phyloP scores from a whole-genome alignment of 2,113 vertebrate species.

The Furnarius figulus region DNA sequence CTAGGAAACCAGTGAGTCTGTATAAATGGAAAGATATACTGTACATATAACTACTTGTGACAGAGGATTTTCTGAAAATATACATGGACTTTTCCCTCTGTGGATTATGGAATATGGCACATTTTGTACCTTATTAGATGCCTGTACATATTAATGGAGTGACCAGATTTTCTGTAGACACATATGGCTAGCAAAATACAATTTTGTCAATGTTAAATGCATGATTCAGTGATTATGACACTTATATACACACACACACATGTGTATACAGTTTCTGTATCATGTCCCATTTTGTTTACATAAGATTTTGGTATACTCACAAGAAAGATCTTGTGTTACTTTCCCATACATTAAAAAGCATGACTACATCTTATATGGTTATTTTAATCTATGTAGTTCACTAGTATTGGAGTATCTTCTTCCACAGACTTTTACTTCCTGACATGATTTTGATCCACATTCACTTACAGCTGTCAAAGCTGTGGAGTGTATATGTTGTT shows the following conservation, averaged over 20 bases:
- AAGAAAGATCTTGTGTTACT: not conserved
- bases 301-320: not conserved
- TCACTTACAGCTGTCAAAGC: not conserved
- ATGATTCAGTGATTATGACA: not conserved
- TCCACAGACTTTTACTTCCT: not conserved
- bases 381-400: not conserved
- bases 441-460: not conserved
- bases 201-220: not conserved
- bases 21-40: not conserved
- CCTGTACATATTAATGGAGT: not conserved
- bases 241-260: rapidly evolving
- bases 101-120: not conserved
- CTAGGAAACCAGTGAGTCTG: not conserved
- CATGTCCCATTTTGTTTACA: not conserved
- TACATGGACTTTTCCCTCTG: not conserved
- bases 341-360: not conserved
- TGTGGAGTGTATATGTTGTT: not conserved
- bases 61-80: not conserved
- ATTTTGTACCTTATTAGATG: not conserved
- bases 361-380: not conserved
- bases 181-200: not conserved
- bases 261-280: not conserved
- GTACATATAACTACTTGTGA: not conserved
- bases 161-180: not conserved
- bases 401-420: not conserved